Percentiles rank a stretch among this genome's conserved stretches.
phyloP scores from a whole-genome alignment of 1,140 invertebrate species.

The Drosophila mayri region DNA sequence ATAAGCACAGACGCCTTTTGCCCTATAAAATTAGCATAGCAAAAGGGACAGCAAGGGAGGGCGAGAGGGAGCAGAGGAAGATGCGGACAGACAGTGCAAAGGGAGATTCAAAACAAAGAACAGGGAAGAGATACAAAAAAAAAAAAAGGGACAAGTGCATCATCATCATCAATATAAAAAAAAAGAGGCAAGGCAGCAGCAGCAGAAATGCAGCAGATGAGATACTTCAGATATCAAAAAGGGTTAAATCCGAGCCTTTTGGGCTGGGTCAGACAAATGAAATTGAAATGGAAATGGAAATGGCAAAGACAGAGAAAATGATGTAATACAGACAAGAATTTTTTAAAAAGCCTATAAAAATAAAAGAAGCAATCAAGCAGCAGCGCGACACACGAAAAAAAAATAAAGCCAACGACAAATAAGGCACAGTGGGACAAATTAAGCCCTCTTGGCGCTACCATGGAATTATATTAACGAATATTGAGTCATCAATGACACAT shows the following conservation, averaged over 20 bases:
- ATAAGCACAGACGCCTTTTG: conserved; percentile 48
- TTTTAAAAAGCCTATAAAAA: conserved; percentile 52
- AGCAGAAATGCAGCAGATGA: conserved; percentile 27
- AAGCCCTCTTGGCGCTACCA: conserved; percentile 15
- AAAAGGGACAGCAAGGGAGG: conserved; percentile 19
- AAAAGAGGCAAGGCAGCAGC: neutral
- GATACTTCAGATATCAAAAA: conserved; percentile 19
- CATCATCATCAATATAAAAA: conserved; percentile 25
- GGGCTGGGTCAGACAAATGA: conserved; percentile 24
- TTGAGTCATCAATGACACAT: conserved; percentile 22
- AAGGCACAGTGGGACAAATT: conserved; percentile 26
- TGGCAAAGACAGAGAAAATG: conserved; percentile 13
- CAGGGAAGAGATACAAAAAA: neutral
- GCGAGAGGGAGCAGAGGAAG: conserved; percentile 1
- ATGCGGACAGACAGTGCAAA: conserved; percentile 43
- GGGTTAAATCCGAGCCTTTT: conserved; percentile 24
- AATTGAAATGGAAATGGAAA: conserved; percentile 21
- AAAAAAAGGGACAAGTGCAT: conserved; percentile 43
- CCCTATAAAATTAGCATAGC: conserved; percentile 69
- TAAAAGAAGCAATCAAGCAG: conserved; percentile 17
- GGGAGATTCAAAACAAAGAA: conserved; percentile 22
- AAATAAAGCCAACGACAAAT: conserved; percentile 19
- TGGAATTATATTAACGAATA: neutral
- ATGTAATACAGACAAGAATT: conserved; percentile 55
- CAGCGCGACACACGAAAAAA: neutral